Evolutionary conservation across 1,140 invertebrate genomes (phyloP).

Genomic region (Cyclargus thomasi): DNA sequence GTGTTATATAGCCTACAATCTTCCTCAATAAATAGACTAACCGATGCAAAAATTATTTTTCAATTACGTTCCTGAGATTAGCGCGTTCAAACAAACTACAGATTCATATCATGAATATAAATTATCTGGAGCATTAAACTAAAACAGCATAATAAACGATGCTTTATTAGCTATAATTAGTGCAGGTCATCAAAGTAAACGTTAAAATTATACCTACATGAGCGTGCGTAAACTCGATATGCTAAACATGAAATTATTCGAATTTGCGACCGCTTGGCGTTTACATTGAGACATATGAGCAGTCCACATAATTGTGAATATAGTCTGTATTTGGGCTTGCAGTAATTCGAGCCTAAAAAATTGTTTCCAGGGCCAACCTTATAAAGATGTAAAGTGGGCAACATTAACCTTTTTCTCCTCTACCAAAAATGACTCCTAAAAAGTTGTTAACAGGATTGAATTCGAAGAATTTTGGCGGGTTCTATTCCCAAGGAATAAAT

Average conservation of each 20-base stretch:
- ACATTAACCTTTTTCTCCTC: neutral
- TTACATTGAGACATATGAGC: neutral
- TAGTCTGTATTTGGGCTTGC: too few relatives aligned
- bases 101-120: too few relatives aligned
- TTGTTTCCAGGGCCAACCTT: too few relatives aligned
- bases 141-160: conserved; percentile 2
- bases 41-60: too few relatives aligned
- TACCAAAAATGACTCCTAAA: neutral
- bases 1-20: too few relatives aligned
- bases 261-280: neutral
- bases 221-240: neutral
- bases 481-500: neutral
- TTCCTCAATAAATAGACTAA: too few relatives aligned
- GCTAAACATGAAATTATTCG: neutral
- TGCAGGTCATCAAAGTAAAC: neutral
- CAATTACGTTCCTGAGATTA: too few relatives aligned
- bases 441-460: neutral
- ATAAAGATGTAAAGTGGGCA: neutral
- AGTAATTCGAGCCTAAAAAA: too few relatives aligned
- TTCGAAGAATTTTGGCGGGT: neutral
- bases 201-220: neutral
- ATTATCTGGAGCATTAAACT: conserved; percentile 1
- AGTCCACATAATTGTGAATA: too few relatives aligned
- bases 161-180: neutral
- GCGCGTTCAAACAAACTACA: too few relatives aligned